These are phyloP conservation scores for Cyprinus carpio DNA, from an alignment of 2,113 vertebrate species.

Conservation along the genomic window DNA sequence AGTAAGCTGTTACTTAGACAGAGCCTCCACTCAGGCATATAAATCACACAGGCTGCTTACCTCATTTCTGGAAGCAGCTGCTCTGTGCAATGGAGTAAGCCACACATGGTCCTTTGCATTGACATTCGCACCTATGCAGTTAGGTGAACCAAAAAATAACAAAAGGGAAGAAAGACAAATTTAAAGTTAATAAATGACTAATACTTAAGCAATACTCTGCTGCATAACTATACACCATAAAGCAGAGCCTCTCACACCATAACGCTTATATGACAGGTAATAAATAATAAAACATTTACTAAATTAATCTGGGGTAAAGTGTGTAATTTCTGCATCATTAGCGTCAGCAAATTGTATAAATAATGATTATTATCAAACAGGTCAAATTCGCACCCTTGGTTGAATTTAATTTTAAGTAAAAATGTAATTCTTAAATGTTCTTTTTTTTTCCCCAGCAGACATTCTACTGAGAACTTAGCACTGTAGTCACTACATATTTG, in stretches of 20 bases:
- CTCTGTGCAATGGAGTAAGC: slow-evolving; percentile 92
- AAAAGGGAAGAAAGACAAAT: no score
- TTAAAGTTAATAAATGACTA: neutral
- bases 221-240: no score
- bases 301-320: neutral
- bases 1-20: neutral
- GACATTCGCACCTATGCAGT: slow-evolving; percentile 84
- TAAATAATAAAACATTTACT: neutral
- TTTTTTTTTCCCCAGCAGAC: no score
- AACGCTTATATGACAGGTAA: neutral
- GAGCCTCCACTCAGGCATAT: neutral
- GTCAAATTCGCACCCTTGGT: neutral
- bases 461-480: no score
- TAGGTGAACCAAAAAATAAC: neutral
- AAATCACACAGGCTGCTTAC: slow-evolving; percentile 64
- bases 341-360: neutral
- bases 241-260: neutral
- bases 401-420: no score
- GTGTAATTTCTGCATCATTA: neutral
- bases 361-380: neutral
- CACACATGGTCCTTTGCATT: slow-evolving; percentile 91
- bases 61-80: slow-evolving; percentile 90
- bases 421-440: no score
- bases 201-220: neutral
- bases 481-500: no score